phyloP scores from a whole-genome alignment of 2,797 vertebrate genomes.

The Podarcis siculus region DNA sequence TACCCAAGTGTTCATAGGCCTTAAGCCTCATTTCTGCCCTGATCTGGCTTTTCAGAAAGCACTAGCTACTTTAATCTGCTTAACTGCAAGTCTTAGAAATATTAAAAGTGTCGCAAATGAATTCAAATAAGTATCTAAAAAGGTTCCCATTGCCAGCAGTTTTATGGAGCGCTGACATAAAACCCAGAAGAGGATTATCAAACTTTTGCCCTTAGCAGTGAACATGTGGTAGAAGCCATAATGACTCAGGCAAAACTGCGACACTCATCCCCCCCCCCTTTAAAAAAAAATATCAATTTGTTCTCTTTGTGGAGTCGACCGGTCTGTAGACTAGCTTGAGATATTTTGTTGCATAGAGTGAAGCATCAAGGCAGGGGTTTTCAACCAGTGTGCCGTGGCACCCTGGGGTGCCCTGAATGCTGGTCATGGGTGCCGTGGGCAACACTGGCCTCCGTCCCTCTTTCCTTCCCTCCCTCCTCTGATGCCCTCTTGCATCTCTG shows the following conservation, averaged over 20 bases:
- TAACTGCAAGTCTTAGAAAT: constrained; percentile 43
- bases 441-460: too few species aligned
- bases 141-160: not conserved
- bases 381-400: too few species aligned
- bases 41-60: constrained; percentile 1
- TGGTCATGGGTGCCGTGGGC: too few species aligned
- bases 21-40: not conserved
- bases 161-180: constrained; percentile 1
- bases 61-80: not conserved
- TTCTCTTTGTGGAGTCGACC: not conserved
- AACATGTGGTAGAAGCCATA: not conserved
- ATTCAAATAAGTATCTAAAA: constrained; percentile 11
- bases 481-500: too few species aligned
- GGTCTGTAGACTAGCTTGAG: too few species aligned
- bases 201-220: not conserved
- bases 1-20: not conserved
- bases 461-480: too few species aligned
- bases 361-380: not conserved
- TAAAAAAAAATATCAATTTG: not conserved
- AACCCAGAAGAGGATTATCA: not conserved
- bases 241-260: not conserved
- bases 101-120: not conserved
- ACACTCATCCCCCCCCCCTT: not conserved
- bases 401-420: too few species aligned
- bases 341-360: too few species aligned